Evolutionary conservation across 2,113 vertebrate genomes (phyloP), one percentile per base, ranked within the genome.

Genomic region (Melanocharis versteri): DNA sequence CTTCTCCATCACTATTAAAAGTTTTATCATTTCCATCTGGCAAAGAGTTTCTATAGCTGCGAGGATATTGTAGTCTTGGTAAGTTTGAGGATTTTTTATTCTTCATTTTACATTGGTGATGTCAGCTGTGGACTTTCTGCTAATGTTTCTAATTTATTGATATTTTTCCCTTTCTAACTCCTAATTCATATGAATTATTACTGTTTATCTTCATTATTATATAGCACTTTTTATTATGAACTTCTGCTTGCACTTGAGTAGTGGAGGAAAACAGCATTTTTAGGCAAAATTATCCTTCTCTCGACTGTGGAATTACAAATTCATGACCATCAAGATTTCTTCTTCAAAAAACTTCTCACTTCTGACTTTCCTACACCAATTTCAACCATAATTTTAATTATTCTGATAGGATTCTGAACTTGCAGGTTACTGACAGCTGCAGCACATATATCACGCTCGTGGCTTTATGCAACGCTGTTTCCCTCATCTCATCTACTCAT

Each of bases 401-500:
- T 24, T 77, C 21, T 53, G 15, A n/a, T 53, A 28, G 10, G 39
- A 60, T 44, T 85, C 19, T 23, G 42, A 68, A 76, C 44, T 78
- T 93, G 70, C 48, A 82, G 19, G 17, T 87, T 64, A n/a, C 30
- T 93, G 69, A n/a, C 73, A 66, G 22, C 44, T 84, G 42, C 78
- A 66, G 40, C 13, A 24, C 33, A 14, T 11, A 7, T 40, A 42
- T 50, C 28, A 45, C 0, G 0, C 21, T 84, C 21, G 1, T 12
- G 42, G 45, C 76, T 89, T 76, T 66, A 16, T 66, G 50, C n/a
- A 68, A 19, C 35, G 37, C 21, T 15, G 5, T 66, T 24, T 37
- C 28, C 10, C 22, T 79, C 35, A 28, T 42, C 70, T 92, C 3
- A 22, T 48, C 28, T 61, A 14, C 23, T 80, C 54, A 40, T 70